A percentile compares a stretch with the other conserved stretches of the same genome.
Evolutionary conservation across 2,113 vertebrate species (phyloP).

Genomic region (Lipophrys pholis): DNA sequence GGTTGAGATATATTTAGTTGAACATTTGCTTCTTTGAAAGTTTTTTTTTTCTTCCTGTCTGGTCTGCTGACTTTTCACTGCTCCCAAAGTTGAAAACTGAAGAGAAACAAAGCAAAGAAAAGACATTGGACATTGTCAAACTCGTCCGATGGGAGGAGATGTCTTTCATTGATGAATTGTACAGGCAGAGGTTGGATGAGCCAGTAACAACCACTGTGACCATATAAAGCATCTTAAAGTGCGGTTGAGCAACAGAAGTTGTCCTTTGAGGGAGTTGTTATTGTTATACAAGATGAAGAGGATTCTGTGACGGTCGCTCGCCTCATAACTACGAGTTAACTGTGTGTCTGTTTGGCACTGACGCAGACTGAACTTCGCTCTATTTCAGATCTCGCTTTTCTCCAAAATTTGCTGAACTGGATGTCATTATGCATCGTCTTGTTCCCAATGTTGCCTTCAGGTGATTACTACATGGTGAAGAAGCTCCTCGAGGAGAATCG

Average conservation of each 20-base stretch:
- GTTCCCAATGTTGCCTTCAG: slow-evolving; percentile 66
- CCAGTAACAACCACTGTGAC: slow-evolving; percentile 49
- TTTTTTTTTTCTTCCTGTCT: not conserved
- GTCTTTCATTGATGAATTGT: slow-evolving; percentile 54
- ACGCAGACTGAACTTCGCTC: not conserved
- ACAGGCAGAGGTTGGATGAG: slow-evolving; percentile 14
- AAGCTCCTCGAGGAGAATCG: slow-evolving; percentile 95
- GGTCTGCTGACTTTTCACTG: slow-evolving; percentile 10
- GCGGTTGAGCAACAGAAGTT: slow-evolving; percentile 33
- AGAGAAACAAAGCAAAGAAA: not conserved
- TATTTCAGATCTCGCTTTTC: not conserved
- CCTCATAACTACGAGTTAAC: not conserved
- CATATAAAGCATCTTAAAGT: slow-evolving; percentile 79
- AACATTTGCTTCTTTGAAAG: slow-evolving; percentile 22
- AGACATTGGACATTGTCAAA: slow-evolving; percentile 18
- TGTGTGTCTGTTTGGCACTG: slow-evolving; percentile 9
- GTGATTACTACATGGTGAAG: slow-evolving; percentile 99
- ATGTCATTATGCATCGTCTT: not conserved
- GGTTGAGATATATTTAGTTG: slow-evolving; percentile 26
- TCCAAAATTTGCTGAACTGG: not conserved
- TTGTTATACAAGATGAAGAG: slow-evolving; percentile 59
- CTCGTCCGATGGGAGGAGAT: not conserved
- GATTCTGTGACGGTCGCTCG: slow-evolving; percentile 11
- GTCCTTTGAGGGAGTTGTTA: slow-evolving; percentile 76
- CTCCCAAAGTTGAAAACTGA: slow-evolving; percentile 2